These are phyloP conservation scores for Zygaena filipendulae DNA, from an alignment of 2,888 invertebrate species.

Conservation along the genomic window DNA sequence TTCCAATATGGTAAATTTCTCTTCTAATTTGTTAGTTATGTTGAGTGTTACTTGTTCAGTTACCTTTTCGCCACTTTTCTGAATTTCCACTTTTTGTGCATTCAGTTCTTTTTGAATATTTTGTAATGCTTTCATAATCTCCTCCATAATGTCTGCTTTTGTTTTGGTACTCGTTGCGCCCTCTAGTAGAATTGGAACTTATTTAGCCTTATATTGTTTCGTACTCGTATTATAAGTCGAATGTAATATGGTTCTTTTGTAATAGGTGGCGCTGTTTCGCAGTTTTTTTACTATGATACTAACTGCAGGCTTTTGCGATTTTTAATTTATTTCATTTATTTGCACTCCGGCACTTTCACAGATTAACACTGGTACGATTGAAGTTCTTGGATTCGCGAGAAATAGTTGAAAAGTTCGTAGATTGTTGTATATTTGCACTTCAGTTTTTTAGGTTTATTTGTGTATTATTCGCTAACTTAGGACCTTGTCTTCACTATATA, in stretches of 20 bases:
- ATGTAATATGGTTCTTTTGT: no score
- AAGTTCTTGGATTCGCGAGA: conserved; percentile 1
- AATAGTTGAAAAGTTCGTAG: background rate
- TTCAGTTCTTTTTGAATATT: conserved; percentile 3
- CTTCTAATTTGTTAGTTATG: conserved; percentile 11
- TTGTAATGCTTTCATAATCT: conserved; percentile 1
- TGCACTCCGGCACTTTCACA: conserved; percentile 1
- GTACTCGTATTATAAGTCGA: no score
- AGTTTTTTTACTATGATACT: conserved; percentile 1
- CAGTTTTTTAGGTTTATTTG: conserved; percentile 2
- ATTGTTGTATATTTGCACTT: conserved; percentile 3
- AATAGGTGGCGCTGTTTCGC: no score
- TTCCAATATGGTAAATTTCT: conserved; percentile 7
- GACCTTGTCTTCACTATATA: conserved; percentile 3
- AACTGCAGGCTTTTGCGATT: conserved; percentile 1
- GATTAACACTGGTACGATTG: background rate
- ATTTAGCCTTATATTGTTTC: no score
- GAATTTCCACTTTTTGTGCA: conserved; percentile 1
- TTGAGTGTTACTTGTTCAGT: conserved; percentile 15
- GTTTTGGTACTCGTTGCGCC: no score
- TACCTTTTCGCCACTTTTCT: conserved; percentile 11
- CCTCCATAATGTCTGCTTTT: conserved; percentile 1
- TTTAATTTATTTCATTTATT: background rate
- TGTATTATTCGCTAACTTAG: conserved; percentile 2
- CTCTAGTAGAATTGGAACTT: no score